Percentiles rank a stretch among this genome's conserved stretches.
Evolutionary conservation across 2,797 vertebrate species (phyloP).

Genomic region (Sebastes iracundus): DNA sequence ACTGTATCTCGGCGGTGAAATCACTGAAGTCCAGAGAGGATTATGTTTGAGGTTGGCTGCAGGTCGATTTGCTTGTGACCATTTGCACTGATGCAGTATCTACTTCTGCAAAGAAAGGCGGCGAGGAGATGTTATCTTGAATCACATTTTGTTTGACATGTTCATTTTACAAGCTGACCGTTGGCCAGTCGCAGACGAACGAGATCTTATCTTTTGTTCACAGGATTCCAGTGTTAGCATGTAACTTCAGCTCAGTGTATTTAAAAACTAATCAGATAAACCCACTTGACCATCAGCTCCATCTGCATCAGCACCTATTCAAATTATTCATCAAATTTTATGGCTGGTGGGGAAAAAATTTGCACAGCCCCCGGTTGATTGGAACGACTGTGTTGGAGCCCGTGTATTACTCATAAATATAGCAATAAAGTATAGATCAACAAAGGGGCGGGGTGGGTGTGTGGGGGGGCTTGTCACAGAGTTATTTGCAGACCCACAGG

Average conservation of each 20-base stretch:
- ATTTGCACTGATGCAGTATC: slow-evolving; percentile 28
- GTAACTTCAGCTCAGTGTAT: slow-evolving; percentile 14
- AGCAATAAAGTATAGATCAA: slow-evolving; percentile 74
- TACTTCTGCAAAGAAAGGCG: slow-evolving; percentile 9
- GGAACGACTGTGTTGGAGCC: slow-evolving; percentile 57
- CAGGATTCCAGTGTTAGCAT: not conserved
- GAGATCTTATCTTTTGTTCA: not conserved
- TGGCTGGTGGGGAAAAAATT: slow-evolving; percentile 34
- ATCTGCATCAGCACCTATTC: slow-evolving; percentile 69
- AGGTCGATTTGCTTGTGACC: slow-evolving; percentile 25
- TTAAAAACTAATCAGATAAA: slow-evolving; percentile 48
- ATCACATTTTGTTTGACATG: slow-evolving; percentile 15
- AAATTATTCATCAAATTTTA: slow-evolving; percentile 72
- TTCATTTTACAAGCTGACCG: slow-evolving; percentile 20
- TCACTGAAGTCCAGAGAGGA: slow-evolving; percentile 31
- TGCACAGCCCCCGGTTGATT: slow-evolving; percentile 60
- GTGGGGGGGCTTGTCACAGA: slow-evolving; percentile 39
- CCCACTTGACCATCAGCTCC: slow-evolving; percentile 46
- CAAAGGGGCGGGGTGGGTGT: slow-evolving; percentile 47
- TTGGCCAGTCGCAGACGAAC: not conserved
- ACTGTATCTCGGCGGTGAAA: slow-evolving; percentile 32
- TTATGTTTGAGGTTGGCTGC: slow-evolving; percentile 25
- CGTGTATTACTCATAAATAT: slow-evolving; percentile 73
- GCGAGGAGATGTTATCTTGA: not conserved
- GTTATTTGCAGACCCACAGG: slow-evolving; percentile 71